Percentiles rank a stretch among this genome's conserved stretches.
Conservation (phyloP, 2,888 invertebrate species). For the Pandemis cinnamomeana region DNA sequence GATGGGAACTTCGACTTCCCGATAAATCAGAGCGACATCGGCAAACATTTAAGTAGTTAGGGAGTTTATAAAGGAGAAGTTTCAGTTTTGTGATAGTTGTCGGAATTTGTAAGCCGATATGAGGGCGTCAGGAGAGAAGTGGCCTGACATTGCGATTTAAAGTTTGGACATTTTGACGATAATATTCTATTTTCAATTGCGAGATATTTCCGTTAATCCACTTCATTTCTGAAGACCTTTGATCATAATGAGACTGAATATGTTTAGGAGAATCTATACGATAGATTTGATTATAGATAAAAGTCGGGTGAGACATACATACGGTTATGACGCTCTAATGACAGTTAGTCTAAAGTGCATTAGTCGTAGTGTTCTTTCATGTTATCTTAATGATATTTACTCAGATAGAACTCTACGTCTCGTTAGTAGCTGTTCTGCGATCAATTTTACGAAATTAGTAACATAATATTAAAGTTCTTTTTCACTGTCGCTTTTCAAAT, state of each 20-base stretch:
- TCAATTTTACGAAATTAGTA: neutral
- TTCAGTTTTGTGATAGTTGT: slow-evolving; percentile 5
- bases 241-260: too few relatives aligned
- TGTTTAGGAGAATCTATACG: neutral
- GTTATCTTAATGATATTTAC: neutral
- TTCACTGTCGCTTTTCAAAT: too few relatives aligned
- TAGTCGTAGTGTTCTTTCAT: neutral
- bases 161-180: neutral
- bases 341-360: neutral
- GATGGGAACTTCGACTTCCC: slow-evolving; percentile 22
- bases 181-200: neutral
- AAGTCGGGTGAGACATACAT: neutral
- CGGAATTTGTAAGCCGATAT: neutral
- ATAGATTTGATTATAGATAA: neutral
- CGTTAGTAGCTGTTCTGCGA: neutral
- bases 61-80: slow-evolving; percentile 1
- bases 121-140: neutral
- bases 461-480: neutral
- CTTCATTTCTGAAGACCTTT: neutral
- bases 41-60: slow-evolving; percentile 13
- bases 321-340: neutral
- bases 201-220: neutral
- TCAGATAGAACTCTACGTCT: neutral
- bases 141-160: neutral
- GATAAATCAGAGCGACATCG: slow-evolving; percentile 14